Evolutionary conservation across 2,797 vertebrate genomes (phyloP).

Genomic region (Chiloscyllium punctatum): DNA sequence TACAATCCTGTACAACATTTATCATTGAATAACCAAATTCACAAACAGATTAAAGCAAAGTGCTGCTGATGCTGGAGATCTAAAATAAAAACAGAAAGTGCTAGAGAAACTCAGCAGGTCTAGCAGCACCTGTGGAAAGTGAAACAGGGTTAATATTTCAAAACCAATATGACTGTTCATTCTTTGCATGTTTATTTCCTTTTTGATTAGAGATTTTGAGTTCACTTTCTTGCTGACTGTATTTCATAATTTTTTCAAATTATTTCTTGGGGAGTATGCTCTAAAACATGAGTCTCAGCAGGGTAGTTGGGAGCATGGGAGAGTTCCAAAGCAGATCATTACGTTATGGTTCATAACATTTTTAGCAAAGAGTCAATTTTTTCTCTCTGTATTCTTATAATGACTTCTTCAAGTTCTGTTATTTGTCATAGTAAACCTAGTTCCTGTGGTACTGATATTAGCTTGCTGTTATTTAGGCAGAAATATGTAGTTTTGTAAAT

Average conservation of each 20-base stretch:
- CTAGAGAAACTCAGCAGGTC: too few species aligned
- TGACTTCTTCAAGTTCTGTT: too few species aligned
- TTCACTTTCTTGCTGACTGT: not conserved
- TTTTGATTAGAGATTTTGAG: not conserved
- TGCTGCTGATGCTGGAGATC: too few species aligned
- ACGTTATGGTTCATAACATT: not conserved
- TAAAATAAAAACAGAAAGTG: too few species aligned
- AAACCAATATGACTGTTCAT: not conserved
- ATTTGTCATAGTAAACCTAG: too few species aligned
- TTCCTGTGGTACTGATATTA: too few species aligned
- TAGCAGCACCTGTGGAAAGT: too few species aligned
- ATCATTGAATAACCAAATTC: not conserved
- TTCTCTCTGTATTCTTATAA: not conserved
- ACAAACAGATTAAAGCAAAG: not conserved
- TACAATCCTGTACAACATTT: not conserved
- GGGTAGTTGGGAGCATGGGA: not conserved
- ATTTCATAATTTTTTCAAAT: not conserved
- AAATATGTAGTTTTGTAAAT: not conserved
- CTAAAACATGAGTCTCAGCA: not conserved
- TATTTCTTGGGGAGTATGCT: not conserved
- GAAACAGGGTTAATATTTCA: too few species aligned
- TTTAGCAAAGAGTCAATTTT: not conserved
- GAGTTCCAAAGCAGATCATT: not conserved
- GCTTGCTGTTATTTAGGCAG: not conserved
- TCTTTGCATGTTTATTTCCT: not conserved